Evolutionary conservation across 2,888 invertebrate genomes (phyloP).

Genomic region (Colletes collaris): DNA sequence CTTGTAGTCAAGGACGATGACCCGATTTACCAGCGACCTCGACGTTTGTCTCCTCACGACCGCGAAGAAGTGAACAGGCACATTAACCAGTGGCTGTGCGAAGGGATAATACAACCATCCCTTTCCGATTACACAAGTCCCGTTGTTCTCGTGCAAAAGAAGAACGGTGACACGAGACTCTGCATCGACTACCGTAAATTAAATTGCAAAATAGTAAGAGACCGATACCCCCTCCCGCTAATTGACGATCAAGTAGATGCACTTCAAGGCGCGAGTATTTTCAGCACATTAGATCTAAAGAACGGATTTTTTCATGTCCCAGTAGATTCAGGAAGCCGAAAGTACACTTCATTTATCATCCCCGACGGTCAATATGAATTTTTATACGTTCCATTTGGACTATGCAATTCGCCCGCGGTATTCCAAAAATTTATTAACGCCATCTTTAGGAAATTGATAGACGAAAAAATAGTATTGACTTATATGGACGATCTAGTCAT

Average conservation of each 20-base stretch:
- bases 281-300: slow-evolving; percentile 19
- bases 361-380: slow-evolving; percentile 17
- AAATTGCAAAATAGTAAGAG: slow-evolving; percentile 33
- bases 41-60: slow-evolving; percentile 66
- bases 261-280: slow-evolving; percentile 19
- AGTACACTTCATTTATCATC: slow-evolving; percentile 18
- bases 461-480: not conserved
- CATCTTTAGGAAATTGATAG: slow-evolving; percentile 3
- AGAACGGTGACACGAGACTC: slow-evolving; percentile 16
- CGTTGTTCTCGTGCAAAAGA: slow-evolving; percentile 8
- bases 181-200: slow-evolving; percentile 32
- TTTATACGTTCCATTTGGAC: slow-evolving; percentile 1
- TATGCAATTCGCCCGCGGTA: slow-evolving; percentile 12
- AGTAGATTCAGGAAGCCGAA: not conserved
- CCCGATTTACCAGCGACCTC: slow-evolving; percentile 67
- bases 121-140: slow-evolving; percentile 74
- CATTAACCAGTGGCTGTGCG: slow-evolving; percentile 72
- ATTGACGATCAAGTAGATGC: slow-evolving; percentile 43
- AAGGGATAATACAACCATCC: slow-evolving; percentile 73
- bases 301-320: slow-evolving; percentile 33
- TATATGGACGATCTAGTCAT: slow-evolving; percentile 27
- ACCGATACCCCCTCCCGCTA: slow-evolving; percentile 33
- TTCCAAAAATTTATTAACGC: slow-evolving; percentile 16
- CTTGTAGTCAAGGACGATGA: slow-evolving; percentile 72
- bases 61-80: slow-evolving; percentile 69